Percentiles rank a stretch among this genome's conserved stretches.
phyloP scores from a whole-genome alignment of 2,113 vertebrate genomes.

The Elephas maximus region DNA sequence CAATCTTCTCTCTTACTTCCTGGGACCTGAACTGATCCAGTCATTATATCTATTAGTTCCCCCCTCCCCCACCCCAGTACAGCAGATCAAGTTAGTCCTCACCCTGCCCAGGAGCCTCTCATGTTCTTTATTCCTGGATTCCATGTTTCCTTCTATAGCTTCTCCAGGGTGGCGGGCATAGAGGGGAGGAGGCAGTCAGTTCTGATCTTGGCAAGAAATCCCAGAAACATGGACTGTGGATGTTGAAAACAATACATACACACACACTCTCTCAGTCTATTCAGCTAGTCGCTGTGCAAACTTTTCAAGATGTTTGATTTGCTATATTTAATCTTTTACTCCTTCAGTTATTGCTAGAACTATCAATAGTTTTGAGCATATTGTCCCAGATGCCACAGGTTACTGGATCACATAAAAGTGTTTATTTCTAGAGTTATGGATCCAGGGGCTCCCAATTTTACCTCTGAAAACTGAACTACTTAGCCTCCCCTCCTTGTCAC shows the following conservation, averaged over 20 bases:
- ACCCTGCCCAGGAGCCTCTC: not conserved
- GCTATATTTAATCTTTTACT: not conserved
- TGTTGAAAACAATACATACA: not conserved
- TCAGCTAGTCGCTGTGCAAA: not conserved
- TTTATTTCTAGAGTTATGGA: not conserved
- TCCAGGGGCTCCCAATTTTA: not conserved
- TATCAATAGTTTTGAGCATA: not conserved
- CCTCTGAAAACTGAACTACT: not conserved
- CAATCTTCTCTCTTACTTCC: not conserved
- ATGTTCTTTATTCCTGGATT: not conserved
- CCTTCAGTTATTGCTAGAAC: not conserved
- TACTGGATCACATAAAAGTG: not conserved
- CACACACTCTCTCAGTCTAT: rapidly evolving
- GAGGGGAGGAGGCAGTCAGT: not conserved
- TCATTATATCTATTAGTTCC: not conserved
- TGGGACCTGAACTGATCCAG: not conserved
- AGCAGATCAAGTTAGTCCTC: not conserved
- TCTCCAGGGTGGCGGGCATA: not conserved
- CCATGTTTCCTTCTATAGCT: not conserved
- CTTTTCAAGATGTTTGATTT: not conserved
- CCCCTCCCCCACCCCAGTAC: not conserved
- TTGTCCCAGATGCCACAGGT: not conserved
- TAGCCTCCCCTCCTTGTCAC: not conserved
- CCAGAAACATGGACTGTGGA: not conserved
- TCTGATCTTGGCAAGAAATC: not conserved